Conservation (phyloP, 30 jellyfish, hydroid and myxozoan genomes). For the Haliclystus octoradiatus region DNA sequence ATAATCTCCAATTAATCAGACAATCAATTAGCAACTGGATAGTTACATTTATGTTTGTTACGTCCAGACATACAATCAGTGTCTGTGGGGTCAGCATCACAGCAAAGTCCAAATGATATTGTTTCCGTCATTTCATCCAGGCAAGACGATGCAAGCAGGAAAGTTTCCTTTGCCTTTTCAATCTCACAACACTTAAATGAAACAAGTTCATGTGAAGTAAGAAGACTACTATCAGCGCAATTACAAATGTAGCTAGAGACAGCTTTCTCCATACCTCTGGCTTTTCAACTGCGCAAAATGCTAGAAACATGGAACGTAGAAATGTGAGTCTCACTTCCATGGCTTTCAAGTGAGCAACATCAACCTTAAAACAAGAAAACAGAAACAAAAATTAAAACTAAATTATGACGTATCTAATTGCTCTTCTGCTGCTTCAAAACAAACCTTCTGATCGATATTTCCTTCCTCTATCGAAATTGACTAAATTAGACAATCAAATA, state of each 20-base stretch:
- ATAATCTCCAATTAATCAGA: too few species aligned
- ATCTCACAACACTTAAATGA: conserved; percentile 1
- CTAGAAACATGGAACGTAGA: conserved; percentile 63
- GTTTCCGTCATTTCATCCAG: too few species aligned
- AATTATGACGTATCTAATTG: not conserved
- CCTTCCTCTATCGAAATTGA: too few species aligned
- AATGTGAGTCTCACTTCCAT: conserved; percentile 47
- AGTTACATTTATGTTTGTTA: too few species aligned
- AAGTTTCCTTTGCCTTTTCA: conserved; percentile 31
- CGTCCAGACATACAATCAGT: not conserved
- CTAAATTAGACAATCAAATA: too few species aligned
- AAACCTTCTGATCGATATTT: too few species aligned
- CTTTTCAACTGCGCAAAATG: conserved; percentile 59
- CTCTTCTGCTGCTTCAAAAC: not conserved
- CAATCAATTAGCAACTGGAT: too few species aligned
- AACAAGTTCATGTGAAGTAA: not conserved
- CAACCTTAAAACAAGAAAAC: not conserved
- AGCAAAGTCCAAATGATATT: too few species aligned
- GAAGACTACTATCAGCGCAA: not conserved
- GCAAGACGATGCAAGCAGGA: too few species aligned
- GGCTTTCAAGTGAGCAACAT: conserved; percentile 37
- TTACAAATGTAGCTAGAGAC: not conserved
- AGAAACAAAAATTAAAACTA: not conserved
- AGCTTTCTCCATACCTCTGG: conserved; percentile 28
- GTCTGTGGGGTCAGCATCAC: conserved; percentile 1